These are phyloP conservation scores for Asteroscopus sphinx DNA, from an alignment of 2,888 invertebrate species.

Conservation along the genomic window DNA sequence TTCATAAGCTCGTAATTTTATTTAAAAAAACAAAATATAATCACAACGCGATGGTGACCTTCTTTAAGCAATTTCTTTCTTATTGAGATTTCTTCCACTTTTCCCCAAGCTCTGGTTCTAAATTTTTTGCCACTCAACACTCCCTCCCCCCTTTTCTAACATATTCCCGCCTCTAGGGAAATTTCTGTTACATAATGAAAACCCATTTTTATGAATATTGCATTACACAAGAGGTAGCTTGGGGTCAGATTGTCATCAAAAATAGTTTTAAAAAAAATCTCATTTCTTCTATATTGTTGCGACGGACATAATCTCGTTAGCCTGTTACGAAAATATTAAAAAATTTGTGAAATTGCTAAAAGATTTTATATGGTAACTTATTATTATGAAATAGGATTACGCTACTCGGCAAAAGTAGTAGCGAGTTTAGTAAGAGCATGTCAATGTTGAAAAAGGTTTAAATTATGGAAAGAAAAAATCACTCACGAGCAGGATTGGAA, in stretches of 20 bases:
- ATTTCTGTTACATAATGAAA: slow-evolving; percentile 38
- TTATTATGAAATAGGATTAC: too few species aligned
- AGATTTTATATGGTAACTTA: too few species aligned
- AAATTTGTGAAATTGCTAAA: too few species aligned
- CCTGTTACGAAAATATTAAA: background rate
- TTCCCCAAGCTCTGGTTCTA: slow-evolving; percentile 6
- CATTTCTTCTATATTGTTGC: background rate
- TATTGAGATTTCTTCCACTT: slow-evolving; percentile 28
- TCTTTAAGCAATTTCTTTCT: slow-evolving; percentile 8
- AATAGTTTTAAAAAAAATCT: slow-evolving; percentile 10
- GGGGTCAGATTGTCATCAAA: slow-evolving; percentile 9
- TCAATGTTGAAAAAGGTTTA: too few species aligned
- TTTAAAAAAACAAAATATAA: background rate
- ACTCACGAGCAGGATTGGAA: too few species aligned
- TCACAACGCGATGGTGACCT: background rate
- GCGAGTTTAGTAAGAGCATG: too few species aligned
- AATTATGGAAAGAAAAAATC: too few species aligned
- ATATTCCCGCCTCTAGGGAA: slow-evolving; percentile 48
- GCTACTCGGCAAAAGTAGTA: too few species aligned
- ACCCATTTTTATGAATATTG: slow-evolving; percentile 25
- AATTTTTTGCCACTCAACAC: slow-evolving; percentile 36
- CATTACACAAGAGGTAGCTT: slow-evolving; percentile 16
- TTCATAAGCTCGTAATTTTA: background rate
- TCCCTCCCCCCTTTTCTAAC: slow-evolving; percentile 17
- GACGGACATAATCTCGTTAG: background rate